Conservation (phyloP, 2,888 invertebrate genomes). For the Himalopsyche tibetana region DNA sequence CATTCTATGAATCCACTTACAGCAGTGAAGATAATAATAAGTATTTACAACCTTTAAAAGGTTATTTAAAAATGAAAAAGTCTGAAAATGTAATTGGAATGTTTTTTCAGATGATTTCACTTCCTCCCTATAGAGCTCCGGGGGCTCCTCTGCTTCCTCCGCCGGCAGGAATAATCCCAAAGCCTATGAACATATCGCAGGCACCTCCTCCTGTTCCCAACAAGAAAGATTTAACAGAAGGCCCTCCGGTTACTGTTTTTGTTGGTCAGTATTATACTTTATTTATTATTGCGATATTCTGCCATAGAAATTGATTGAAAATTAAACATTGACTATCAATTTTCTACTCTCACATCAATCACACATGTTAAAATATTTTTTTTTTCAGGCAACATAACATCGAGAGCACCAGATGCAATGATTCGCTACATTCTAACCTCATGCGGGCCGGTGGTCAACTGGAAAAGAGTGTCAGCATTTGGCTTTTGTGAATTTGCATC, state of each 20-base stretch:
- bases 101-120: slow-evolving; percentile 49
- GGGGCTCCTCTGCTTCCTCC: slow-evolving; percentile 68
- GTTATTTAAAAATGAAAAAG: not conserved
- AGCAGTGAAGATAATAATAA: not conserved
- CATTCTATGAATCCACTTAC: not conserved
- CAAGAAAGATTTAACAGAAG: slow-evolving; percentile 72
- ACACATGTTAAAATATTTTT: no score
- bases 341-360: not conserved
- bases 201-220: slow-evolving; percentile 71
- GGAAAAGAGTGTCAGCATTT: slow-evolving; percentile 98
- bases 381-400: slow-evolving; percentile 88
- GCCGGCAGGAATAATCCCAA: not conserved
- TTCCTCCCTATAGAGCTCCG: slow-evolving; percentile 73
- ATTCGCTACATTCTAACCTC: slow-evolving; percentile 93
- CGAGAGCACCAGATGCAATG: slow-evolving; percentile 96
- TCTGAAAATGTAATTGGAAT: not conserved
- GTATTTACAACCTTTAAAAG: not conserved
- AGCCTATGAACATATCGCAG: slow-evolving; percentile 66
- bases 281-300: not conserved
- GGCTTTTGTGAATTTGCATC: slow-evolving; percentile 97
- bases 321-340: not conserved
- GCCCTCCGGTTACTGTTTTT: slow-evolving; percentile 97
- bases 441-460: slow-evolving; percentile 95
- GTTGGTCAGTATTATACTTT: slow-evolving; percentile 80
- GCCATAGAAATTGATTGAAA: not conserved